Evolutionary conservation across 2,888 invertebrate species (phyloP), one percentile per base, ranked within the genome.

Genomic region (Scaptomyza tumidula): DNA sequence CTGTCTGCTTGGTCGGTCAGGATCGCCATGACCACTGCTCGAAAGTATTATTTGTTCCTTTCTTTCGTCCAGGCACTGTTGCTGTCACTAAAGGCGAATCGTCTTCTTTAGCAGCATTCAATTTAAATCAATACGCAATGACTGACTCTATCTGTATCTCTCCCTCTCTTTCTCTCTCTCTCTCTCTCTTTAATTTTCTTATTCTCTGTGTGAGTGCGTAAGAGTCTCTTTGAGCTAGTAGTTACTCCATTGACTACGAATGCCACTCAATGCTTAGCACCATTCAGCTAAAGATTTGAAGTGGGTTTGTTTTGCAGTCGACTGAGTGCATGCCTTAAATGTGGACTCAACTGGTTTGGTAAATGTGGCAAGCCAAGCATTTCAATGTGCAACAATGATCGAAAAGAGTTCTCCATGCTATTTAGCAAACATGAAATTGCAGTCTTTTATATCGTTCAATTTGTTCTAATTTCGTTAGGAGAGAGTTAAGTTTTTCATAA

Each of bases 71-170:
- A 39, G 27, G 16, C 41, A 29, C 56, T 70, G 60, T 31, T 49
- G 44, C 65, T 61, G 59, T 52, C 60, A 63, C 49, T 45, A 6
- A 24, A 41, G 66, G 59, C 52, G 35, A n/a, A 33, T 2, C 56
- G 27, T 7, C 44, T 31, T 3, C 63, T 71, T 52, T 58, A 67
- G 73, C 54, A 62, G 78, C 73, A 71, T 81, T 84, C 87, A 78
- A 86, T 86, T 81, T 84, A 74, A 75, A 81, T 84, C 87, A 86
- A 81, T 83, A 65, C 63, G 50, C 67, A 65, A 24, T 68, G 60
- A 13, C 53, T 24, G 62, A 45, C 48, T 45, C n/a, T 50, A 48
- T 27, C 19, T 19, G 2, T 19, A 19, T 19, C 19, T 16, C 29
- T 7, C 29, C 0, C 29, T 2, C 7, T 29, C 7, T 7, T 7